phyloP scores from a whole-genome alignment of 2,888 invertebrate species.

The Diplazon laetatorius region DNA sequence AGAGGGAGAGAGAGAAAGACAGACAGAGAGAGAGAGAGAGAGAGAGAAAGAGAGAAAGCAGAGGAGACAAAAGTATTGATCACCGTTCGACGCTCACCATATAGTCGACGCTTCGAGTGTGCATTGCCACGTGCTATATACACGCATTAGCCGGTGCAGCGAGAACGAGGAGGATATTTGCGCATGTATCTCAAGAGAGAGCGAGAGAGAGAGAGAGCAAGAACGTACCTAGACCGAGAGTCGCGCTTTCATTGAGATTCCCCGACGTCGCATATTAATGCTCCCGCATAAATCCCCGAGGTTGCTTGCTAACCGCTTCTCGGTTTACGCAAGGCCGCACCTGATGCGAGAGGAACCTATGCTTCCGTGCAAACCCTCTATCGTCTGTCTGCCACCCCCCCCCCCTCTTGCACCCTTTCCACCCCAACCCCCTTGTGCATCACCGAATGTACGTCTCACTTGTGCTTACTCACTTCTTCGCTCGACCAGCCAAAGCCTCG shows the following conservation, averaged over 20 bases:
- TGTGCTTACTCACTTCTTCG: conserved; percentile 3
- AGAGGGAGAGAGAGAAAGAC: too few species aligned
- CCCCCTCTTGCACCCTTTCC: too few species aligned
- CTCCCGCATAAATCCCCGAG: conserved; percentile 64
- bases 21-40: too few species aligned
- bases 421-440: too few species aligned
- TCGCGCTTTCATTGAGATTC: conserved; percentile 67
- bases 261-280: conserved; percentile 69
- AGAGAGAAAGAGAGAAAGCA: too few species aligned
- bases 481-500: neutral
- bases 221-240: conserved; percentile 14
- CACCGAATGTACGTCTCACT: conserved; percentile 14
- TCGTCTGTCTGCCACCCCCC: too few species aligned
- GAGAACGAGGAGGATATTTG: neutral
- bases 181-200: conserved; percentile 20
- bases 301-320: conserved; percentile 62
- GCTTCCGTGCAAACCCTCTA: conserved; percentile 12
- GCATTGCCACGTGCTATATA: conserved; percentile 5
- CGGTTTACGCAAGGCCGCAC: conserved; percentile 45
- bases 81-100: conserved; percentile 57
- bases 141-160: neutral
- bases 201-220: too few species aligned
- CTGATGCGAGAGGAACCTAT: conserved; percentile 24
- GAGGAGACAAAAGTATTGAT: conserved; percentile 65
- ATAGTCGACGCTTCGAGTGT: conserved; percentile 45